Evolutionary conservation across 2,113 vertebrate species (phyloP).

Genomic region (Arvicanthis niloticus): DNA sequence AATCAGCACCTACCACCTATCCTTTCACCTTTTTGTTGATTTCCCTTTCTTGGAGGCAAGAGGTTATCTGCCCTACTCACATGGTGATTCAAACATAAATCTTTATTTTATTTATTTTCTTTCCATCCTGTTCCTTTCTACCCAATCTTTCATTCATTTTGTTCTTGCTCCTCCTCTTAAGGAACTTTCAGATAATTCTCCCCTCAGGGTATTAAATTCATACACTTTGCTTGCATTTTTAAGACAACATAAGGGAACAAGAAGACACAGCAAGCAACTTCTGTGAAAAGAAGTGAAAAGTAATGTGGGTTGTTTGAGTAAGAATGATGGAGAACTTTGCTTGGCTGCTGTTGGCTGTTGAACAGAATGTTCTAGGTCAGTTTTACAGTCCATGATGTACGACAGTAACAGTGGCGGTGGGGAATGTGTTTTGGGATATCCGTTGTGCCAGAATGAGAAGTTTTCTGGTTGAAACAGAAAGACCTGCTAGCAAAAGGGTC

Average conservation of each 20-base stretch:
- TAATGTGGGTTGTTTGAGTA: too few species aligned
- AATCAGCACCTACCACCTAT: too few species aligned
- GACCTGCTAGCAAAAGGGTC: background rate
- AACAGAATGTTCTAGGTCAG: background rate
- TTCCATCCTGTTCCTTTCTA: background rate
- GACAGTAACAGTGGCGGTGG: rapidly evolving
- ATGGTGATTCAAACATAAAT: background rate
- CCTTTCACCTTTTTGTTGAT: background rate
- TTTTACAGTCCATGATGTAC: rapidly evolving
- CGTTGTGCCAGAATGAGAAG: background rate
- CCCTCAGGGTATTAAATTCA: background rate
- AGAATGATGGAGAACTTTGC: background rate
- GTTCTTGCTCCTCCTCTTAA: background rate
- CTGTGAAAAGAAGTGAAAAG: background rate
- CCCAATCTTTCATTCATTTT: background rate
- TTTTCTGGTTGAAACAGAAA: background rate
- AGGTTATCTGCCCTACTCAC: rapidly evolving
- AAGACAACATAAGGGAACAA: background rate
- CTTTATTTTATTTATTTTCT: background rate
- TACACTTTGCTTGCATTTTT: constrained; percentile 8
- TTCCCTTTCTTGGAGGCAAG: background rate
- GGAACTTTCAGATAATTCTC: background rate
- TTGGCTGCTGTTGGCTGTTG: background rate
- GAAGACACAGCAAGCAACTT: background rate
- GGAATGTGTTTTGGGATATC: background rate